phyloP scores from a whole-genome alignment of 2,113 vertebrate genomes.

The Tragelaphus scriptus region DNA sequence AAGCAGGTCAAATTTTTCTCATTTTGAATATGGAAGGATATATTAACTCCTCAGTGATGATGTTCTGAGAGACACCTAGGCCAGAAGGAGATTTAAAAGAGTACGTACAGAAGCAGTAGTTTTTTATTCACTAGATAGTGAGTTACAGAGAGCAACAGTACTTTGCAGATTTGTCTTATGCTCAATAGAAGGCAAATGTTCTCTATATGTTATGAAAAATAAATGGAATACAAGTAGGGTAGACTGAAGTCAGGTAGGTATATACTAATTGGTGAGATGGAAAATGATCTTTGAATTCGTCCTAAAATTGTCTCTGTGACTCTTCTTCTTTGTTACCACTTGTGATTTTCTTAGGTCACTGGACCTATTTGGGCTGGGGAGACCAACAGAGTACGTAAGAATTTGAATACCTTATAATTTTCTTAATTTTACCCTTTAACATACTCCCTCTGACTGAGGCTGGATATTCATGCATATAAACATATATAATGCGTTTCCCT shows the following conservation, averaged over 20 bases:
- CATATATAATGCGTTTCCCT: not conserved
- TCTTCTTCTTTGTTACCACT: slow-evolving; percentile 81
- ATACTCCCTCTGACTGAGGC: slow-evolving; percentile 65
- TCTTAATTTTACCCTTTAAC: slow-evolving; percentile 71
- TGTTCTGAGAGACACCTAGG: not conserved
- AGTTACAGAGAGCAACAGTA: not conserved
- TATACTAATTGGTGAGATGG: slow-evolving; percentile 15
- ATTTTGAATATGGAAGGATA: not conserved
- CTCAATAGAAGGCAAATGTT: not conserved
- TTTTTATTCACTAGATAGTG: not conserved
- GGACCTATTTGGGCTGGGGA: slow-evolving; percentile 98
- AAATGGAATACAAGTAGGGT: not conserved
- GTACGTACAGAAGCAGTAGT: not conserved
- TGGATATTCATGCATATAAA: slow-evolving; percentile 79
- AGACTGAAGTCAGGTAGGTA: not conserved
- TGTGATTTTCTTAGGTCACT: slow-evolving; percentile 92
- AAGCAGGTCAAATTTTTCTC: not conserved
- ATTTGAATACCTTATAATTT: slow-evolving; percentile 74
- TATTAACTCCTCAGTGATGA: not conserved
- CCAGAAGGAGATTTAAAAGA: not conserved
- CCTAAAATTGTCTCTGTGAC: slow-evolving; percentile 75
- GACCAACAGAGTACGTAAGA: slow-evolving; percentile 94
- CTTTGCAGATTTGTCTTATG: not conserved
- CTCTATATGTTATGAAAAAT: slow-evolving; percentile 13
- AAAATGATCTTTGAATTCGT: slow-evolving; percentile 63